Evolutionary conservation across 2,888 invertebrate species (phyloP).

Genomic region (Chirona hameri): DNA sequence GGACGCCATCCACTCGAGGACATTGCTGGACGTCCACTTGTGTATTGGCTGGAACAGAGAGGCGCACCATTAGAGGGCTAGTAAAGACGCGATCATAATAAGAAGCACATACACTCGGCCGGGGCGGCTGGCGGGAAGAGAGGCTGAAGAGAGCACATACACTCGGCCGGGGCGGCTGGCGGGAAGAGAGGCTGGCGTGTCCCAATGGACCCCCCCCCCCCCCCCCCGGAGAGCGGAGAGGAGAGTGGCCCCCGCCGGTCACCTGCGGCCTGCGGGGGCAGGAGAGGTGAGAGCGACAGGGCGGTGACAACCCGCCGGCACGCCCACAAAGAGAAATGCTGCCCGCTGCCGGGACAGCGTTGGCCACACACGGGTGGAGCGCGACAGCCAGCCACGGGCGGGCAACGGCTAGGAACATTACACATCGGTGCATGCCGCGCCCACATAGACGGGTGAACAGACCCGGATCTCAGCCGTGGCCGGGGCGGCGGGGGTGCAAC

Average conservation of each 20-base stretch:
- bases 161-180: background rate
- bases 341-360: no score
- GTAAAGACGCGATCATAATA: background rate
- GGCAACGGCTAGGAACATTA: no score
- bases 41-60: slow-evolving; percentile 22
- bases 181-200: no score
- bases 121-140: no score
- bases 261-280: no score
- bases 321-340: no score
- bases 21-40: slow-evolving; percentile 7
- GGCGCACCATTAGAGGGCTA: background rate
- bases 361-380: no score
- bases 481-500: background rate
- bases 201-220: no score
- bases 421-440: no score
- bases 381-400: no score
- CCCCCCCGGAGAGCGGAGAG: background rate
- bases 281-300: background rate
- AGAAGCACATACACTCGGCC: background rate
- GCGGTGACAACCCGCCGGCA: background rate
- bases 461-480: background rate
- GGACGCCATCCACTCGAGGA: slow-evolving; percentile 12
- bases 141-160: background rate
- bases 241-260: no score
- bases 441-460: background rate